Percentiles rank a stretch among this genome's conserved stretches.
Evolutionary conservation across 1,140 invertebrate species (phyloP).

Genomic region (Nymphalis io): DNA sequence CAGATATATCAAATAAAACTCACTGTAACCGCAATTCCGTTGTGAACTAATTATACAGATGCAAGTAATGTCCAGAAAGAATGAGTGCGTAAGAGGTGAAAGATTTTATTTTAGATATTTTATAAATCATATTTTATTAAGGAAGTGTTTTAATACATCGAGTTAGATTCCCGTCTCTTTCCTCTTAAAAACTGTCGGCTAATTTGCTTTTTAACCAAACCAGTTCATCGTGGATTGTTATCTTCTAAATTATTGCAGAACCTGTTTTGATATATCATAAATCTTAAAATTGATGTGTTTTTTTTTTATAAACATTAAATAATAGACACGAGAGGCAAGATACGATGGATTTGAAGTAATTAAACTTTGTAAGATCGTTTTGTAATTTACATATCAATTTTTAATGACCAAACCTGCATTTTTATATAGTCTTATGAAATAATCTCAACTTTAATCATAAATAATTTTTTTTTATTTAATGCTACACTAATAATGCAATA

Average conservation of each 20-base stretch:
- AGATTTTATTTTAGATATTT: too few species aligned
- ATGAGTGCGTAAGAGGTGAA: too few species aligned
- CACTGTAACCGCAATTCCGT: too few species aligned
- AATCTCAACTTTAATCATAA: too few species aligned
- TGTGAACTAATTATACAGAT: too few species aligned
- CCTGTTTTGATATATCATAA: neutral
- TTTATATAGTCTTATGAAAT: too few species aligned
- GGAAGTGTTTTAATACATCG: neutral
- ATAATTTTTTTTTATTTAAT: too few species aligned
- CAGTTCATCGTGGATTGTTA: neutral
- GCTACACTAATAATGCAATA: too few species aligned
- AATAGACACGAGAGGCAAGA: neutral
- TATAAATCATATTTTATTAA: neutral
- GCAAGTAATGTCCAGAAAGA: too few species aligned
- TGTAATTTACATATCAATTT: too few species aligned
- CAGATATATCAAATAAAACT: neutral
- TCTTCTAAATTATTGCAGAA: neutral
- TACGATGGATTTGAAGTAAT: neutral
- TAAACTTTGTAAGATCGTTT: too few species aligned
- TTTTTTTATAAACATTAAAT: neutral
- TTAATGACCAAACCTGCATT: too few species aligned
- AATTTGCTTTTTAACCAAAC: neutral
- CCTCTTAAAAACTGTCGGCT: conserved; percentile 2
- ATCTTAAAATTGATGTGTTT: neutral
- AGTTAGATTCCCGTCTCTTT: neutral